These are phyloP conservation scores for Peromyscus attwateri DNA, from an alignment of 2,797 vertebrate species.

Conservation along the genomic window DNA sequence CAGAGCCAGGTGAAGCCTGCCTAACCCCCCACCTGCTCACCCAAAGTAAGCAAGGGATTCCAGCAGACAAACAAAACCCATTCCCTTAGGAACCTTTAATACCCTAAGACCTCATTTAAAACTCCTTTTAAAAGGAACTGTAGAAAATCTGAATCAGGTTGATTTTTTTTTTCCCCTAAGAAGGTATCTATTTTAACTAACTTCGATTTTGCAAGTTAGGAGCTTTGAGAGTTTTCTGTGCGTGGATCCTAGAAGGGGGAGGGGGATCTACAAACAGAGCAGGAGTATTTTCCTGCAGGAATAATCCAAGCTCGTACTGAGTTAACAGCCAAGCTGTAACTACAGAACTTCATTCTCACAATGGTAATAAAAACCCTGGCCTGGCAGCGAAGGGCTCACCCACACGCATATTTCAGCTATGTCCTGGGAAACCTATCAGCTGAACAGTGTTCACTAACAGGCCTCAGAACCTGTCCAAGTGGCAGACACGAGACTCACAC, in stretches of 20 bases:
- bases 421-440: neutral
- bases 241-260: neutral
- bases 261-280: neutral
- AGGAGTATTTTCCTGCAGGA: neutral
- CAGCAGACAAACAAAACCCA: neutral
- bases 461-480: neutral
- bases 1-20: neutral
- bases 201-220: constrained; percentile 16
- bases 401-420: neutral
- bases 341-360: neutral
- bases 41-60: neutral
- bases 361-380: neutral
- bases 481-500: neutral
- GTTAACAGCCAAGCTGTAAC: constrained; percentile 10
- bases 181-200: neutral
- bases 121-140: neutral
- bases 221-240: constrained; percentile 6
- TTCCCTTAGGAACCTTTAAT: neutral
- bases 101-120: neutral
- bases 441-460: neutral
- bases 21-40: neutral
- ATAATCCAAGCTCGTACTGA: neutral
- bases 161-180: neutral
- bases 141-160: neutral
- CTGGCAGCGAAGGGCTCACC: neutral